Evolutionary conservation across 2,888 invertebrate species (phyloP).

Genomic region (Thalpophila matura): DNA sequence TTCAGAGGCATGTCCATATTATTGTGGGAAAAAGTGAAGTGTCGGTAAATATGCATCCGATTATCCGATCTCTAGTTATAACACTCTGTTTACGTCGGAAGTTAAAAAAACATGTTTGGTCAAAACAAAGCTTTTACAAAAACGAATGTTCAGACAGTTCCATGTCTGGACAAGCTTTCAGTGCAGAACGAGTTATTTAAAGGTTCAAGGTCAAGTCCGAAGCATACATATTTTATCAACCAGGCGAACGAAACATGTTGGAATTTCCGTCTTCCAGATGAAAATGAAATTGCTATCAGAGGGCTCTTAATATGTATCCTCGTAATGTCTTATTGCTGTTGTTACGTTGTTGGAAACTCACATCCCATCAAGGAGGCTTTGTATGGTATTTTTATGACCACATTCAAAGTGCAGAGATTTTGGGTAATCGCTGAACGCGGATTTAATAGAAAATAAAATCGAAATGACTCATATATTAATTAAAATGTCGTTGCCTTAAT

Average conservation of each 20-base stretch:
- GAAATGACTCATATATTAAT: not conserved
- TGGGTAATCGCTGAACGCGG: not conserved
- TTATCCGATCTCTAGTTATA: no score
- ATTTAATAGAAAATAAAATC: constrained; percentile 9
- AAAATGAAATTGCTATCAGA: constrained; percentile 55
- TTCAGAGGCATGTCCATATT: no score
- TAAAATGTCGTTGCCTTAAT: constrained; percentile 7
- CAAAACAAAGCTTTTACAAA: constrained; percentile 14
- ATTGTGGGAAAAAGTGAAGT: no score
- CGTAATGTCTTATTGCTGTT: constrained; percentile 29
- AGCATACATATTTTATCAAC: constrained; percentile 61
- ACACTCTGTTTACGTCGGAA: no score
- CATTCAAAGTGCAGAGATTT: constrained; percentile 25
- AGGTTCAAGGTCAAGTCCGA: constrained; percentile 47
- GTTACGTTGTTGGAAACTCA: constrained; percentile 37
- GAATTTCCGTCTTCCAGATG: constrained; percentile 38
- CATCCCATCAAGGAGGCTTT: constrained; percentile 6
- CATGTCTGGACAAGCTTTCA: constrained; percentile 25
- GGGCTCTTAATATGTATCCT: constrained; percentile 39
- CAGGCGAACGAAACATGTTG: constrained; percentile 38
- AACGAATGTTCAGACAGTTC: constrained; percentile 33
- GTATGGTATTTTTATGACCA: constrained; percentile 26
- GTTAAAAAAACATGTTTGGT: constrained; percentile 4
- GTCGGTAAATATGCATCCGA: not conserved
- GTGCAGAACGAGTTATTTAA: constrained; percentile 37